Conservation (phyloP, 53 echinoderm and acorn worm species). For the Arbacia lixula region DNA sequence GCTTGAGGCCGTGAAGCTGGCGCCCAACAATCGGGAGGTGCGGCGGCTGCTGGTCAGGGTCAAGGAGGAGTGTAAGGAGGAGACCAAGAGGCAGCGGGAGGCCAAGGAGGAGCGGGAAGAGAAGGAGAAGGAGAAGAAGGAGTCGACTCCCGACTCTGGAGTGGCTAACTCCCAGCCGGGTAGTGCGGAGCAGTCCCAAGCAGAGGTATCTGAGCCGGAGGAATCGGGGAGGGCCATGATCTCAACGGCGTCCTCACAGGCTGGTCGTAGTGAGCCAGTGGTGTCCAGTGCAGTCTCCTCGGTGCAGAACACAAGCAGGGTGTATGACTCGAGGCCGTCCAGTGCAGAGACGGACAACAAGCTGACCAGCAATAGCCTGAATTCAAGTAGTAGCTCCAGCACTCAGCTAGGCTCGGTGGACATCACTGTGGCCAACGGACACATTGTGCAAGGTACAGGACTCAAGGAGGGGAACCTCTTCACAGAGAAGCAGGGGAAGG, state of each 20-base stretch:
- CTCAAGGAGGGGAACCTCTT: not conserved
- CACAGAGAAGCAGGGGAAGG: slow-evolving; percentile 33
- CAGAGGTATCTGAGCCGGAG: slow-evolving; percentile 76
- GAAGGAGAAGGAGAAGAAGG: slow-evolving; percentile 73
- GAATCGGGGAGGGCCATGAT: slow-evolving; percentile 39
- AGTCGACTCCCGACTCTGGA: slow-evolving; percentile 84
- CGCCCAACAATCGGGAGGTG: slow-evolving; percentile 94
- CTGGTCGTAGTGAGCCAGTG: slow-evolving; percentile 33
- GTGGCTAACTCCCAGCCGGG: slow-evolving; percentile 87
- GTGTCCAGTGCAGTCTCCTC: slow-evolving; percentile 30
- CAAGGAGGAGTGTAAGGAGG: slow-evolving; percentile 98
- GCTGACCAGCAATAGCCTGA: slow-evolving; percentile 41
- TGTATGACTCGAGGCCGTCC: slow-evolving; percentile 12
- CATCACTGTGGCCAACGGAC: slow-evolving; percentile 19
- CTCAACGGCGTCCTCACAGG: slow-evolving; percentile 33
- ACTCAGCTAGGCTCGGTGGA: slow-evolving; percentile 35
- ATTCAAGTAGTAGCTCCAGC: slow-evolving; percentile 52
- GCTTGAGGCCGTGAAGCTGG: slow-evolving; percentile 92
- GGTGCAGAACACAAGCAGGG: slow-evolving; percentile 52
- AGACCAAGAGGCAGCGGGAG: slow-evolving; percentile 88
- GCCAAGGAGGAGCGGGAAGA: slow-evolving; percentile 56
- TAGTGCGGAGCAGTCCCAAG: slow-evolving; percentile 83
- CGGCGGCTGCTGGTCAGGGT: slow-evolving; percentile 90
- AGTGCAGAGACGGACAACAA: slow-evolving; percentile 13
- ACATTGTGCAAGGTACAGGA: slow-evolving; percentile 28